Evolutionary conservation across 1,140 invertebrate species (phyloP).

Genomic region (Drosophila funebris): DNA sequence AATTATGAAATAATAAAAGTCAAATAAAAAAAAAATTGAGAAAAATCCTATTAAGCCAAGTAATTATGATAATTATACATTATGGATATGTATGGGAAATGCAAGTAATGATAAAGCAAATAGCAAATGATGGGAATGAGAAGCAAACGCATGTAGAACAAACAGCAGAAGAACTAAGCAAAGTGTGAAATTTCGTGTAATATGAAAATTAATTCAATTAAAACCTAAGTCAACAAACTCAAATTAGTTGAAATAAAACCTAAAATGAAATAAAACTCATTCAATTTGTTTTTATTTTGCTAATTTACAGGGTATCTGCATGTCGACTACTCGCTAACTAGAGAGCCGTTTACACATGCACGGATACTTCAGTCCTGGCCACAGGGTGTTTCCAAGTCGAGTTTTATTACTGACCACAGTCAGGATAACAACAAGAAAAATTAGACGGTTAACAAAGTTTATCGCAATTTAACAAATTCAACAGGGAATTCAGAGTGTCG

Average conservation of each 20-base stretch:
- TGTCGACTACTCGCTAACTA: not conserved
- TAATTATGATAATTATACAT: constrained; percentile 65
- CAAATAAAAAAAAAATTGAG: constrained; percentile 39
- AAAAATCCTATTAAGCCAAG: constrained; percentile 79
- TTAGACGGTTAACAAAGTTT: not conserved
- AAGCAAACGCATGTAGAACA: constrained; percentile 3
- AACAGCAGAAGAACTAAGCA: constrained; percentile 43
- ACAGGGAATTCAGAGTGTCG: not conserved
- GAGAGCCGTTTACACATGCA: no score
- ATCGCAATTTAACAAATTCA: not conserved
- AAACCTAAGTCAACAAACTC: constrained; percentile 57
- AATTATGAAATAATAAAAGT: constrained; percentile 11
- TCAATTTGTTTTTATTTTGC: not conserved
- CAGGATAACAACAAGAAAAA: no score
- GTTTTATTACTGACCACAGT: no score
- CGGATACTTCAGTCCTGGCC: no score
- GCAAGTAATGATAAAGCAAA: constrained; percentile 24
- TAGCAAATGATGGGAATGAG: constrained; percentile 18
- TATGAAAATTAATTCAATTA: constrained; percentile 51
- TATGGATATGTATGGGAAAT: constrained; percentile 25
- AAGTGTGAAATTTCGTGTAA: constrained; percentile 59
- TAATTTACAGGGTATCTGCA: not conserved
- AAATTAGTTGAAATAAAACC: constrained; percentile 75
- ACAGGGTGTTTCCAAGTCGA: not conserved
- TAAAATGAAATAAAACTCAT: constrained; percentile 40